phyloP scores from a whole-genome alignment of 2,888 invertebrate species.

The Tribolium freemani region DNA sequence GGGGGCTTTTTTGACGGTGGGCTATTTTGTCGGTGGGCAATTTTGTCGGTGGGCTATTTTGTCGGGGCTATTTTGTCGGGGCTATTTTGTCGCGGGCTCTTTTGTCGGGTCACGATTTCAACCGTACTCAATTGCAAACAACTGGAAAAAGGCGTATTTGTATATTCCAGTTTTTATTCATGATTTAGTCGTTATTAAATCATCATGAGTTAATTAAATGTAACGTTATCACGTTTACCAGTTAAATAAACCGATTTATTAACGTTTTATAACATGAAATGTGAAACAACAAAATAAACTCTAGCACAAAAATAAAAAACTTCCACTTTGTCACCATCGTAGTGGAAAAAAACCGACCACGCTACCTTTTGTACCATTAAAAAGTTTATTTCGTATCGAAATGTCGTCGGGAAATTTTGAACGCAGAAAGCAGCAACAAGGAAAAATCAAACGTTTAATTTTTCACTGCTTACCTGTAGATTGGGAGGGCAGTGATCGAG shows the following conservation, averaged over 20 bases:
- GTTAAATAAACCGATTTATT: neutral
- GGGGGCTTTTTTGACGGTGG: no score
- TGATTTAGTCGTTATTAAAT: neutral
- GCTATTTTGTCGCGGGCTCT: no score
- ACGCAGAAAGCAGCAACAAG: neutral
- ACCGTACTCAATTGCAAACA: no score
- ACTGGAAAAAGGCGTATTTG: neutral
- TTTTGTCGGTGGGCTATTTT: no score
- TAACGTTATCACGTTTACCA: neutral
- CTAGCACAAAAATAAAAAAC: neutral
- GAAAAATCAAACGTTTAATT: neutral
- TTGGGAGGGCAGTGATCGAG: conserved; percentile 96
- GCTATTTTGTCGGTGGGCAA: no score
- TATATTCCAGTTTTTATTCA: neutral
- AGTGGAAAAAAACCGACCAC: neutral
- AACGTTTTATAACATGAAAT: neutral
- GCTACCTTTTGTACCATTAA: no score
- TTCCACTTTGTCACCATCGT: no score
- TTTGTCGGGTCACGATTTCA: no score
- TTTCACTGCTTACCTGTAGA: conserved; percentile 87
- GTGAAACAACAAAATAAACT: no score
- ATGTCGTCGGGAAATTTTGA: neutral
- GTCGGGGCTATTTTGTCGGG: no score
- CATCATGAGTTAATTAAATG: neutral
- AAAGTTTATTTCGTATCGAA: neutral